Conservation (phyloP, 2,113 vertebrate species). For the Salminus brasiliensis region DNA sequence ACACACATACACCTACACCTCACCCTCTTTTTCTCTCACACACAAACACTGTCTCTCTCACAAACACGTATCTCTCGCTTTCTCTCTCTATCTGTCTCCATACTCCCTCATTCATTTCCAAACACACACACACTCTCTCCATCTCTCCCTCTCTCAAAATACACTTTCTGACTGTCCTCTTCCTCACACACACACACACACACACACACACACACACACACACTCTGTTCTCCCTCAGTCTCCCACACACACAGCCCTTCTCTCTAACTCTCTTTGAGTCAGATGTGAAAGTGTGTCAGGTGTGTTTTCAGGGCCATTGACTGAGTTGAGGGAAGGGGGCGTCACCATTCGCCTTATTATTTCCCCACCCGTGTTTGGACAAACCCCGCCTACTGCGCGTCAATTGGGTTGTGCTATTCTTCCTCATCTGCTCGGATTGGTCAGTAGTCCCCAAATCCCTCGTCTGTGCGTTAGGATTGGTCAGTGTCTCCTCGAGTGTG, state of each 20-base stretch:
- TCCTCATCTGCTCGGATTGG: not conserved
- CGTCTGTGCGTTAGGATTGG: not conserved
- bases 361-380: not conserved
- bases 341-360: constrained; percentile 18
- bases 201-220: too few relatives aligned
- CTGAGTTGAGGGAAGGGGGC: constrained; percentile 48
- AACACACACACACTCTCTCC: too few relatives aligned
- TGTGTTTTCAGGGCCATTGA: constrained; percentile 54
- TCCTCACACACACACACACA: too few relatives aligned
- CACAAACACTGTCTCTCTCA: too few relatives aligned
- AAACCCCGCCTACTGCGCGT: not conserved
- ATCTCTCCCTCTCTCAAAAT: not conserved
- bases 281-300: not conserved
- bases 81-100: too few relatives aligned
- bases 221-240: not conserved
- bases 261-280: not conserved
- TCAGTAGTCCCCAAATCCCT: not conserved
- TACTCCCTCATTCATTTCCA: too few relatives aligned
- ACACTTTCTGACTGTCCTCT: too few relatives aligned
- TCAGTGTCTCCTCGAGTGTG: too few relatives aligned
- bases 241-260: not conserved
- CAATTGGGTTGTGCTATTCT: not conserved
- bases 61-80: too few relatives aligned
- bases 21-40: too few relatives aligned
- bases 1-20: too few relatives aligned